Evolutionary conservation across 2,888 invertebrate genomes (phyloP), one percentile per base, ranked within the genome.

Genomic region (Buathra laborator): DNA sequence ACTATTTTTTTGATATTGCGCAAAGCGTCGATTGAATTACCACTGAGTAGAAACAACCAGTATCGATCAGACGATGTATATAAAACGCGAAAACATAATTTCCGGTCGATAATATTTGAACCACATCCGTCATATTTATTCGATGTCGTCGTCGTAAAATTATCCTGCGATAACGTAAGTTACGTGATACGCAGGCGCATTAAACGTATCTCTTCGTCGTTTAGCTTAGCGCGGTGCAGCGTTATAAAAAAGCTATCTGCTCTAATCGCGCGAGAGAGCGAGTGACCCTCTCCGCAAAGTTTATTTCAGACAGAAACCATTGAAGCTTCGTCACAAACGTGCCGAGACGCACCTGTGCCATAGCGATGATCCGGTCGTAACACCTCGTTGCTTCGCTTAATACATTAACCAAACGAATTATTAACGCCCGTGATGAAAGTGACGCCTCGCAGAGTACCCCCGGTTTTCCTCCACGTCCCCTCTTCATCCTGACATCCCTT

Each of bases 401-500:
- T 90, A 92, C 92, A 93, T 93, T 91, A 90, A 37, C 90, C 90
- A 92, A 91, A 90, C 90, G 90, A 90, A 93, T 94, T 93, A 94
- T 89, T 91, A 88, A 91, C 92, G 91, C 90, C 86, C 37, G 46
- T 91, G 92, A 92, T 93, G 90, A 92, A 93, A 92, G 93, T 88
- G 86, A 79, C 86, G 32, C 48, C 37, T 19, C 44, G 51, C 44
- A 19, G 77, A 62, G 66, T 62, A 12, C 10, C 14, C 51, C 68
- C 19, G 19, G n/a, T n/a, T 32, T 10, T 29, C 12, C 12, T 7
- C 44, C 66, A 44, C 43, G 10, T 59, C 0, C 24, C 56, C 12
- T 14, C 37, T 16, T 43, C 66, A 24, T 19, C 32, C 67, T 48
- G 29, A n/a, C 68, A 24, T 16, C 32, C 43, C 64, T 70, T 75